phyloP scores from a whole-genome alignment of 2,888 invertebrate species.

The Magallana nippona region DNA sequence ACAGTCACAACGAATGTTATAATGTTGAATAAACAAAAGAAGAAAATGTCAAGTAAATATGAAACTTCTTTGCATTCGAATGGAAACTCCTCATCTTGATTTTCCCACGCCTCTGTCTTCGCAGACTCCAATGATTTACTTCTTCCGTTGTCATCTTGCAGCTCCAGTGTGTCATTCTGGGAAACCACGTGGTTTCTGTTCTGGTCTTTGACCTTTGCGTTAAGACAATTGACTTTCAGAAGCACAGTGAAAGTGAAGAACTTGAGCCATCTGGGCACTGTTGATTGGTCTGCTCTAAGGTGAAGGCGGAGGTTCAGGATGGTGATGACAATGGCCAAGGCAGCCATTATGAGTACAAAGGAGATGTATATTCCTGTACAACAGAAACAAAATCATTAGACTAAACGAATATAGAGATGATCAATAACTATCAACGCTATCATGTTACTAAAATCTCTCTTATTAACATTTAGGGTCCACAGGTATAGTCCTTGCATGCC shows the following conservation, averaged over 20 bases:
- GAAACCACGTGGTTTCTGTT: not conserved
- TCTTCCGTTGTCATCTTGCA: not conserved
- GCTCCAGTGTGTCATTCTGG: not conserved
- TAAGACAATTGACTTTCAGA: constrained; percentile 18
- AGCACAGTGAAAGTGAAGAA: not conserved
- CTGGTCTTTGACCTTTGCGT: not conserved
- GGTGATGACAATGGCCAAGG: constrained; percentile 16
- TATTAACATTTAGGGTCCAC: too few relatives aligned
- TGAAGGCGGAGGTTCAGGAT: constrained; percentile 34
- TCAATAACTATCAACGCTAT: not conserved
- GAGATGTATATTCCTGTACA: constrained; percentile 35
- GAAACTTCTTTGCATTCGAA: constrained; percentile 31
- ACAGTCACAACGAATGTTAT: constrained; percentile 5
- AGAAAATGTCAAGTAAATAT: constrained; percentile 22
- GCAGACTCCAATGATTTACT: not conserved
- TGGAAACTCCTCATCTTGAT: not conserved
- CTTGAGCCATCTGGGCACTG: constrained; percentile 33
- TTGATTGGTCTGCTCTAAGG: not conserved
- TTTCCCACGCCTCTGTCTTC: not conserved
- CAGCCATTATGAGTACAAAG: not conserved
- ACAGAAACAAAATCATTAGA: not conserved
- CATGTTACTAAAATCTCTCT: not conserved
- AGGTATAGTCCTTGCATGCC: not conserved
- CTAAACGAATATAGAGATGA: not conserved
- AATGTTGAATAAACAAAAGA: constrained; percentile 16